A percentile compares a stretch with the other conserved stretches of the same genome.
phyloP scores from a whole-genome alignment of 1,140 invertebrate species.

The Pseudoatta argentina region DNA sequence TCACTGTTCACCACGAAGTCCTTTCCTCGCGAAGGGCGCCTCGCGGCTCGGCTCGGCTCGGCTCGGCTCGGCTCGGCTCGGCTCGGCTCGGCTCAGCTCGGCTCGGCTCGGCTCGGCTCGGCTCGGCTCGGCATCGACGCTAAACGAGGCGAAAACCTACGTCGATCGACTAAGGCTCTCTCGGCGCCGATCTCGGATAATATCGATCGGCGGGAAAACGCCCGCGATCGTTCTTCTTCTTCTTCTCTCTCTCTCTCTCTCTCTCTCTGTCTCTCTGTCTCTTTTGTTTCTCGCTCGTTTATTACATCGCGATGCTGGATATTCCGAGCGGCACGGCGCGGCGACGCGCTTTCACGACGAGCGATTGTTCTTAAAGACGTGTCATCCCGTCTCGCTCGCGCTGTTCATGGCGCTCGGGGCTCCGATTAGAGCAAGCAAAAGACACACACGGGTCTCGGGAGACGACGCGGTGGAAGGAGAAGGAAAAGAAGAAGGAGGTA shows the following conservation, averaged over 20 bases:
- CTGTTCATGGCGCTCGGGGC: constrained; percentile 15
- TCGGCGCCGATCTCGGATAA: constrained; percentile 10
- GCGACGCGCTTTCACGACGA: constrained; percentile 78
- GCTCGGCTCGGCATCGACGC: not conserved
- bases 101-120: not conserved
- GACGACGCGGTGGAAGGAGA: constrained; percentile 13
- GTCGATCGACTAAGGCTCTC: constrained; percentile 6
- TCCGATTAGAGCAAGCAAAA: constrained; percentile 59
- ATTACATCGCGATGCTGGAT: constrained; percentile 67
- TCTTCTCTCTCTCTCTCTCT: constrained; percentile 27
- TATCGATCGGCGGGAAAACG: constrained; percentile 35
- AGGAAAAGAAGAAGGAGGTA: constrained; percentile 20
- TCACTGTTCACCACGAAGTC: not conserved
- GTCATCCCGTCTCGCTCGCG: constrained; percentile 71
- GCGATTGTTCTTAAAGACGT: constrained; percentile 79
- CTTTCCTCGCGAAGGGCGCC: not conserved
- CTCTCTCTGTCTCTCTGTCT: constrained; percentile 27
- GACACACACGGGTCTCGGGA: not conserved
- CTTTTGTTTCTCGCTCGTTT: constrained; percentile 40
- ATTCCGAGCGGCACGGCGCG: constrained; percentile 56
- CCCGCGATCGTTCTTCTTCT: constrained; percentile 62
- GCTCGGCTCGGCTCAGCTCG: no score
- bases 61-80: not conserved
- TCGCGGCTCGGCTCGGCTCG: not conserved
- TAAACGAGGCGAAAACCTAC: constrained; percentile 17